Evolutionary conservation across 1,140 invertebrate species (phyloP).

Genomic region (Cyphomyrmex costatus): DNA sequence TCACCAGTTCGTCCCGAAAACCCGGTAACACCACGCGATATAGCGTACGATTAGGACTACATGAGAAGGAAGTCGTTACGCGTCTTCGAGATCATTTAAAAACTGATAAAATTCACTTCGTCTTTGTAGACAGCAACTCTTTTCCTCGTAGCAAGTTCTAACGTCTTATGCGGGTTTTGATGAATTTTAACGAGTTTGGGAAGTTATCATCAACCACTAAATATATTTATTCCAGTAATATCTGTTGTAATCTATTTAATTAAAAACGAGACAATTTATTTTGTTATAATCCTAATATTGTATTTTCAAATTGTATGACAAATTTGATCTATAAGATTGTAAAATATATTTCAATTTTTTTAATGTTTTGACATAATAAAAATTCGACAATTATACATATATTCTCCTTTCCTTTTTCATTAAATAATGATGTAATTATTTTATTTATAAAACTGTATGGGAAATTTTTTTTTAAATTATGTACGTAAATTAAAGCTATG

Average conservation of each 20-base stretch:
- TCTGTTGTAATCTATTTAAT: constrained; percentile 16
- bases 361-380: not conserved
- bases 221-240: not conserved
- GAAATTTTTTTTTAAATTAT: not conserved
- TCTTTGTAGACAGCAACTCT: constrained; percentile 49
- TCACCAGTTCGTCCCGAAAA: constrained; percentile 50
- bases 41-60: constrained; percentile 69
- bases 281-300: not conserved
- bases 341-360: not conserved
- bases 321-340: not conserved
- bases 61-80: constrained; percentile 72
- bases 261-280: constrained; percentile 11
- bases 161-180: constrained; percentile 21
- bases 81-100: constrained; percentile 44
- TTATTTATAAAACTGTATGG: not conserved
- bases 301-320: not conserved
- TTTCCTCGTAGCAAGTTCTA: constrained; percentile 5
- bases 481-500: not conserved
- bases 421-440: not conserved
- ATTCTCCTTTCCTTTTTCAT: not conserved
- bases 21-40: constrained; percentile 42
- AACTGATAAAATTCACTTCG: constrained; percentile 66
- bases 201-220: constrained; percentile 21
- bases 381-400: not conserved
- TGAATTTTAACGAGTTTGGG: constrained; percentile 43